Evolutionary conservation across 2,888 invertebrate genomes (phyloP).

Genomic region (Chrysina gloriosa): DNA sequence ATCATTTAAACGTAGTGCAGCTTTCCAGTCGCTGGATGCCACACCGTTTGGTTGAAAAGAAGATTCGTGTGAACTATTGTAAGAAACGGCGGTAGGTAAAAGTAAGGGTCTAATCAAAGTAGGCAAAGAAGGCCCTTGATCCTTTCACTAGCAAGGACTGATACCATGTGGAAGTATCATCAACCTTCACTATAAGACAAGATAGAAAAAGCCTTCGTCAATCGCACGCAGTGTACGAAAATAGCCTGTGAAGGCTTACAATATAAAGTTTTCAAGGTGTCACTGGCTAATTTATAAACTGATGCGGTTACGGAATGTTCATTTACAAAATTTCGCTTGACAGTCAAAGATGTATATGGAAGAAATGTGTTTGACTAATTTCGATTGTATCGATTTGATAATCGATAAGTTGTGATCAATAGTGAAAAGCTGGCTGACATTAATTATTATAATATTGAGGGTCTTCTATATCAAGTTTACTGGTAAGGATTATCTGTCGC

Average conservation of each 20-base stretch:
- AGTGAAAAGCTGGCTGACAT: conserved; percentile 99
- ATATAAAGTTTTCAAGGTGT: conserved; percentile 97
- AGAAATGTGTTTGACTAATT: conserved; percentile 97
- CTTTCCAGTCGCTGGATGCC: too few species aligned
- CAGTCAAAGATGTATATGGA: conserved; percentile 97
- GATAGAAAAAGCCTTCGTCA: conserved; percentile 98
- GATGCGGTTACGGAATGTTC: conserved; percentile 96
- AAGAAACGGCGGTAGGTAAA: conserved; percentile 92
- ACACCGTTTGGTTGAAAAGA: too few species aligned
- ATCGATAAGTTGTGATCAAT: conserved; percentile 98
- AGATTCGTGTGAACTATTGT: too few species aligned
- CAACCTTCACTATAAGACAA: conserved; percentile 97
- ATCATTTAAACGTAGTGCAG: too few species aligned
- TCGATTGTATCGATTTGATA: conserved; percentile 99
- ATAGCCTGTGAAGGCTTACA: conserved; percentile 99
- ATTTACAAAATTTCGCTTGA: conserved; percentile 97
- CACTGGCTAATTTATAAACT: conserved; percentile 96
- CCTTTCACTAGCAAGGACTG: conserved; percentile 99
- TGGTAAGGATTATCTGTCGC: conserved; percentile 92
- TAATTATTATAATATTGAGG: conserved; percentile 95
- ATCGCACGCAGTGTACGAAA: conserved; percentile 91
- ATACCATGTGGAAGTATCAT: conserved; percentile 80
- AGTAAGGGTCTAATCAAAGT: conserved; percentile 98
- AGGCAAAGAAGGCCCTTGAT: conserved; percentile 98
- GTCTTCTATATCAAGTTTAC: conserved; percentile 99